Conservation (phyloP, 2,888 invertebrate genomes). For the Cephus rjabovi region DNA sequence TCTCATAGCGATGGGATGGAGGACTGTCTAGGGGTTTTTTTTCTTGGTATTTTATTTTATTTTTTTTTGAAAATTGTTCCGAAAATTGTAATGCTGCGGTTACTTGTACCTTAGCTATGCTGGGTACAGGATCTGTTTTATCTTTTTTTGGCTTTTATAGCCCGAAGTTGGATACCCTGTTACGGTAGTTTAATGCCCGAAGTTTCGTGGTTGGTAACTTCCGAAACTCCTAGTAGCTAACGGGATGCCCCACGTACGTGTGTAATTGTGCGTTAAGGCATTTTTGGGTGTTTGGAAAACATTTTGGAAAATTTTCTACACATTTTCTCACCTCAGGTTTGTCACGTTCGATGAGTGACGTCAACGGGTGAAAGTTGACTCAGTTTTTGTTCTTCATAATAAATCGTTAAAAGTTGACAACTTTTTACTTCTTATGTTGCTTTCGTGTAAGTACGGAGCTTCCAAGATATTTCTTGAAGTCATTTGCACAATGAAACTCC, state of each 20-base stretch:
- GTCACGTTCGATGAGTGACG: background rate
- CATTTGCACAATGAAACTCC: background rate
- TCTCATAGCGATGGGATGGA: conserved; percentile 37
- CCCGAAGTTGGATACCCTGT: background rate
- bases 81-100: background rate
- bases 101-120: background rate
- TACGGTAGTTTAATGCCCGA: background rate
- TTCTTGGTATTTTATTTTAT: background rate
- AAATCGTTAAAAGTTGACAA: background rate
- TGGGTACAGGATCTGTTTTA: background rate
- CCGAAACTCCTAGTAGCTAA: background rate
- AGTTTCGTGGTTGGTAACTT: background rate
- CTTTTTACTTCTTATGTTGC: background rate
- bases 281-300: background rate
- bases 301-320: background rate
- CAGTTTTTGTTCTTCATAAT: background rate
- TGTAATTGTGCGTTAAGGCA: background rate
- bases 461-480: background rate
- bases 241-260: background rate
- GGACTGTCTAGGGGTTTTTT: background rate
- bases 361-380: background rate
- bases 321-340: background rate
- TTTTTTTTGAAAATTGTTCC: background rate
- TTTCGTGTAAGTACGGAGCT: rapidly evolving
- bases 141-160: background rate